These are phyloP conservation scores for Cyprinodon variegatus DNA, from an alignment of 2,113 vertebrate species.

Conservation along the genomic window DNA sequence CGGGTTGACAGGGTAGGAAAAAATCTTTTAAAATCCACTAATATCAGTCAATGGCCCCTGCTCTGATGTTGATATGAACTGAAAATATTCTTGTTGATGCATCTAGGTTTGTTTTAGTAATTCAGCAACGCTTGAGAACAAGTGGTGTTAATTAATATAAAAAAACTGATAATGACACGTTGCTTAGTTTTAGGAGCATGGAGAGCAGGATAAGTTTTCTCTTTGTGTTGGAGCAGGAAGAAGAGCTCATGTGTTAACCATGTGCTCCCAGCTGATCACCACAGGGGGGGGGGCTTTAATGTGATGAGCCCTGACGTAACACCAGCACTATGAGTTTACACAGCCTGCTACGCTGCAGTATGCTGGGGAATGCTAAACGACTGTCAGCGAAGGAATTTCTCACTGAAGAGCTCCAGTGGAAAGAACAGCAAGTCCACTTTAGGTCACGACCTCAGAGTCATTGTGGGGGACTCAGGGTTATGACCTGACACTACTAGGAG, in stretches of 20 bases:
- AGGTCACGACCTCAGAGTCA: conserved; percentile 19
- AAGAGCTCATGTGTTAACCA: conserved; percentile 50
- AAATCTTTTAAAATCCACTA: neutral
- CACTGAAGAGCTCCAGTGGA: neutral
- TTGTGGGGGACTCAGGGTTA: neutral
- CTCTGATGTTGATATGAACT: too few relatives aligned
- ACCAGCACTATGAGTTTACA: conserved; percentile 24
- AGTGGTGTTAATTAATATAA: too few relatives aligned
- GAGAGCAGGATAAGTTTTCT: neutral
- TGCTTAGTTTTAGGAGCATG: too few relatives aligned
- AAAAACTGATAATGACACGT: too few relatives aligned
- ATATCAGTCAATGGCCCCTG: neutral
- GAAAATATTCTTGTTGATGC: neutral
- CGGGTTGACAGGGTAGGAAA: too few relatives aligned
- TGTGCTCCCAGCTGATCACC: conserved; percentile 59
- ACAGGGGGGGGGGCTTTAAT: conserved; percentile 34
- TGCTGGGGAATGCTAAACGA: neutral
- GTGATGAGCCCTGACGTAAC: conserved; percentile 26
- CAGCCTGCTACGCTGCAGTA: conserved; percentile 1
- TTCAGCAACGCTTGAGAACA: neutral
- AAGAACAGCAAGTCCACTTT: neutral
- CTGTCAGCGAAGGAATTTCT: conserved; percentile 14
- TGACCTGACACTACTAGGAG: neutral
- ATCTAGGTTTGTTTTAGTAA: neutral
- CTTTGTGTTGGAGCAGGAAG: conserved; percentile 8